Conservation (phyloP, 2,888 invertebrate genomes). For the Oeneis ivallda region DNA sequence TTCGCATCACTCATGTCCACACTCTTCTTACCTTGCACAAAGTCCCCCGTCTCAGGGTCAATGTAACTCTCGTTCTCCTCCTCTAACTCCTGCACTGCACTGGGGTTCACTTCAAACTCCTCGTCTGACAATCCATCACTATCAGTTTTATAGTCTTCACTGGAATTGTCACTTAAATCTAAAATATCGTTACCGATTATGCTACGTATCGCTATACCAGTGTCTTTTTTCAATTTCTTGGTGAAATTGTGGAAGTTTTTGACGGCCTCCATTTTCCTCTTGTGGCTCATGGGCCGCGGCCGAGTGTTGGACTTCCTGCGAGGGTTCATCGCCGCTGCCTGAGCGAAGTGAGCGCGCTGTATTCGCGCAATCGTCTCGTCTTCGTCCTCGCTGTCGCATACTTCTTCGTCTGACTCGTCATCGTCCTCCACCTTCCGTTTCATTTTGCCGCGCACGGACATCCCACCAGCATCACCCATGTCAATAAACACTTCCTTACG, state of each 20-base stretch:
- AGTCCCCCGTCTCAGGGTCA: constrained; percentile 77
- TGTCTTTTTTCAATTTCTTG: constrained; percentile 78
- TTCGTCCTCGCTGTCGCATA: constrained; percentile 73
- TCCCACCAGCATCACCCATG: constrained; percentile 68
- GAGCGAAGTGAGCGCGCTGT: constrained; percentile 74
- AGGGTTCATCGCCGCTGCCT: constrained; percentile 71
- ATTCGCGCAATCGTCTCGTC: constrained; percentile 76
- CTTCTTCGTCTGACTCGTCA: constrained; percentile 66
- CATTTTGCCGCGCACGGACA: constrained; percentile 59
- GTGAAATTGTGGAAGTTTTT: constrained; percentile 78
- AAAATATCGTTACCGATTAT: constrained; percentile 75
- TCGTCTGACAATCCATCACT: constrained; percentile 78
- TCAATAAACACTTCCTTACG: constrained; percentile 30
- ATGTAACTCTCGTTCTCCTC: constrained; percentile 77
- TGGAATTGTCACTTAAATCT: constrained; percentile 76
- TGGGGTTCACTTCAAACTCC: constrained; percentile 75
- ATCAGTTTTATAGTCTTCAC: constrained; percentile 70
- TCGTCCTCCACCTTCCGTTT: constrained; percentile 59
- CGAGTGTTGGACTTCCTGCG: constrained; percentile 64
- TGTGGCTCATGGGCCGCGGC: constrained; percentile 72
- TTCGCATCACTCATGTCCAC: constrained; percentile 42
- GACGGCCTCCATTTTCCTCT: constrained; percentile 78
- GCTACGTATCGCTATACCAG: constrained; percentile 75
- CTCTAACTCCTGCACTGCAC: constrained; percentile 70
- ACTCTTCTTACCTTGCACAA: constrained; percentile 59